Evolutionary conservation across 1,140 invertebrate genomes (phyloP), one percentile per base, ranked within the genome.

Genomic region (Calliphora vicina): DNA sequence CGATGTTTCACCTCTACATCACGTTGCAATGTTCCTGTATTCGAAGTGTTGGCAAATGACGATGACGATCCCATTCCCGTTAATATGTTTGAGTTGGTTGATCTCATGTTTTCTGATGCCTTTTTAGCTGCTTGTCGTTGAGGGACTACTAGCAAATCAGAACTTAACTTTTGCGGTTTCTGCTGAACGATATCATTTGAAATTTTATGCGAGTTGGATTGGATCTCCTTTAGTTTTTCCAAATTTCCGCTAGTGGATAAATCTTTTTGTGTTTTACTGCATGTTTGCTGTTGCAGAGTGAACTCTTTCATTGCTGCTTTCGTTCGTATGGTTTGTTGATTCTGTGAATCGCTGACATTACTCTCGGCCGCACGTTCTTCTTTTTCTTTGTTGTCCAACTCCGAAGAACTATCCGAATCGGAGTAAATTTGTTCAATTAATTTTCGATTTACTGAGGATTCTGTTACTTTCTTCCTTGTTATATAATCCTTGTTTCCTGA

Each of bases 101-200:
- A 93, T 50, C 94, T 94, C 93, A 97, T 95, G 87, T 96, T 97
- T 90, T 97, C 97, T 2, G 96, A 96, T 2, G 96, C 96, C 89
- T 97, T 97, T 87, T 97, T 97, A 20, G 97, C 96, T 25, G 97
- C 96, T 90, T 97, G 95, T 80, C 97, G 92, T 89, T 97, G 97
- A 1, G 96, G 97, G n/a, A 97, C 96, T 86, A 97, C 97, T 43
- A 97, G 91, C 86, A 96, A 93, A 50, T 96, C 94, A 25, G 96
- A 94, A 83, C 93, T 92, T 85, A 94, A 94, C 87, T 94, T 94
- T 84, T 92, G 57, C 92, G 85, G 93, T 94, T 67, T 91, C 86
- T 43, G 91, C 88, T 85, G 93, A 93, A 50, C 92, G 1, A 50
- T 15, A 26, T 43, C 57, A 93, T 86, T 78, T 25, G 8, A 25